phyloP scores from a whole-genome alignment of 2,113 vertebrate genomes.

The Nycticebus coucang region DNA sequence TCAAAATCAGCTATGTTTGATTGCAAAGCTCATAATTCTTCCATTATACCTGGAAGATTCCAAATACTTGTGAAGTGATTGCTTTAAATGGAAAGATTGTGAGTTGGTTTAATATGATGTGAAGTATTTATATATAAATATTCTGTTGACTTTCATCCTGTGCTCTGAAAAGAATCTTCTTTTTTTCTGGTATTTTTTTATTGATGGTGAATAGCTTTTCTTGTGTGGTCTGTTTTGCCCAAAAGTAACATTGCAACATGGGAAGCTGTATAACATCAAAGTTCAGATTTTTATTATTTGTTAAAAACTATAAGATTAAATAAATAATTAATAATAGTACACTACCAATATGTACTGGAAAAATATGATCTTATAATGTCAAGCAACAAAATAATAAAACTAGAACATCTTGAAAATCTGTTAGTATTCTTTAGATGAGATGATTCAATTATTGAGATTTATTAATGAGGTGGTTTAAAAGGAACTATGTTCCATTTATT shows the following conservation, averaged over 20 bases:
- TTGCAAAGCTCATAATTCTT: conserved; percentile 65
- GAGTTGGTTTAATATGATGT: conserved; percentile 42
- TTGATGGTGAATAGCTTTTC: not conserved
- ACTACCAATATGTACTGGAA: not conserved
- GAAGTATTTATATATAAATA: conserved; percentile 43
- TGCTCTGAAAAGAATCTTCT: not conserved
- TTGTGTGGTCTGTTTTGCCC: not conserved
- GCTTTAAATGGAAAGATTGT: conserved; percentile 59
- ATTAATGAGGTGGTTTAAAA: not conserved
- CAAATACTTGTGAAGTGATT: conserved; percentile 61
- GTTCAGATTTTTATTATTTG: not conserved
- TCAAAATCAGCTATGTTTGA: conserved; percentile 67
- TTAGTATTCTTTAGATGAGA: not conserved
- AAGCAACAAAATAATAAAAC: not conserved
- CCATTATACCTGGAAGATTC: conserved; percentile 62
- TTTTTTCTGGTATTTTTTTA: not conserved
- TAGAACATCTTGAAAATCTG: not conserved
- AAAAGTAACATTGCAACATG: not conserved
- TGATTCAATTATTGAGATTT: not conserved
- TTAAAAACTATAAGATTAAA: not conserved
- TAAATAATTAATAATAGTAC: not conserved
- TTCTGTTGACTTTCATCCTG: not conserved
- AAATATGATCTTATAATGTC: not conserved
- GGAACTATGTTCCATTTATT: not conserved
- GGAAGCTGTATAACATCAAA: not conserved